These are phyloP conservation scores for Chaetura pelagica DNA, from an alignment of 2,113 vertebrate species.

Conservation along the genomic window DNA sequence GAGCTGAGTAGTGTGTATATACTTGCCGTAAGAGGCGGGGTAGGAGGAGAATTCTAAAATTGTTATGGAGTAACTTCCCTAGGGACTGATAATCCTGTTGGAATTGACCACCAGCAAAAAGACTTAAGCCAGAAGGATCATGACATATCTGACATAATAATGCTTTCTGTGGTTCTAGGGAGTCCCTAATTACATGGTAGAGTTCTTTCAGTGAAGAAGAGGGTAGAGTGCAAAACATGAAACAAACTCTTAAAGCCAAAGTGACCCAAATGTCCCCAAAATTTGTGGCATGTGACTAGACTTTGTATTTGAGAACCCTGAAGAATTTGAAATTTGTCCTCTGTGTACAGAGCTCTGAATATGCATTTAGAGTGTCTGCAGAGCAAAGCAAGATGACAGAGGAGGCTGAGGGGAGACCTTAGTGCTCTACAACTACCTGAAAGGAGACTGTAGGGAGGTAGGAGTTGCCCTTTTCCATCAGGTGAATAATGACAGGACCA, in stretches of 20 bases:
- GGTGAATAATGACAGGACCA: too few species aligned
- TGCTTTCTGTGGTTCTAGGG: neutral
- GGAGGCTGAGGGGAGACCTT: too few species aligned
- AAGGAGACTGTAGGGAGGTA: too few species aligned
- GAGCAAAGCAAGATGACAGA: neutral
- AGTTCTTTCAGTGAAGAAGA: neutral
- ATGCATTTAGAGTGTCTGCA: neutral
- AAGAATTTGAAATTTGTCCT: neutral
- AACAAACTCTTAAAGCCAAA: neutral
- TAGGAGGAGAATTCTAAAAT: neutral
- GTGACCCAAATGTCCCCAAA: rapidly evolving
- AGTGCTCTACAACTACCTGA: too few species aligned
- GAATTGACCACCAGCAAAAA: neutral
- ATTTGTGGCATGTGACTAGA: neutral
- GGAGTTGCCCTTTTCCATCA: too few species aligned
- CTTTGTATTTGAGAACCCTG: neutral
- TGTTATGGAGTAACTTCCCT: neutral
- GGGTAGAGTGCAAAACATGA: neutral
- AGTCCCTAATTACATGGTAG: neutral
- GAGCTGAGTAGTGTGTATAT: neutral
- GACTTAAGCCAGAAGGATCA: neutral
- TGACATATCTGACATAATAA: neutral
- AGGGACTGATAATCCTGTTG: neutral
- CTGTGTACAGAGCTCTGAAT: neutral
- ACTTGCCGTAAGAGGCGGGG: neutral